Evolutionary conservation across 2,888 invertebrate species (phyloP).

Genomic region (Megaustenia siamemsis): DNA sequence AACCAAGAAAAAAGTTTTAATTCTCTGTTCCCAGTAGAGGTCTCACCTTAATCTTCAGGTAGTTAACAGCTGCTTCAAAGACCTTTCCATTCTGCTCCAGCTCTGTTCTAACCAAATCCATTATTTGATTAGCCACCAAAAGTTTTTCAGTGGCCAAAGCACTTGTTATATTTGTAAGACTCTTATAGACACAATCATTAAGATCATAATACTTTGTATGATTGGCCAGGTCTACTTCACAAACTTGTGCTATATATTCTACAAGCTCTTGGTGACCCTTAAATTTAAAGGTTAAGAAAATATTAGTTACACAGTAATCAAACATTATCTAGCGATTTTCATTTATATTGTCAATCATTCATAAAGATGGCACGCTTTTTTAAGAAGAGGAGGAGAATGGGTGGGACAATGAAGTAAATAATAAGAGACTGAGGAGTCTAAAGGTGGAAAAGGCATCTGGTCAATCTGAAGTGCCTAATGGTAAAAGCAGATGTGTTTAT

Average conservation of each 20-base stretch:
- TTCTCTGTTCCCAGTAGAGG: too few species aligned
- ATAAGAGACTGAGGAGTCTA: too few species aligned
- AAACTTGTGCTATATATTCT: slow-evolving; percentile 35
- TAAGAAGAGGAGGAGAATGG: too few species aligned
- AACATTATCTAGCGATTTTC: too few species aligned
- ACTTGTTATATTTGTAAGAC: slow-evolving; percentile 57
- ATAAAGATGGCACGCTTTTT: too few species aligned
- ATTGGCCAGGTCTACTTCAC: slow-evolving; percentile 49
- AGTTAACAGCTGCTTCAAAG: slow-evolving; percentile 51
- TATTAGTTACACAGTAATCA: too few species aligned
- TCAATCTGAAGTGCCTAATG: too few species aligned
- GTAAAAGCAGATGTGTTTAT: too few species aligned
- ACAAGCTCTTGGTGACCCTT: slow-evolving; percentile 54
- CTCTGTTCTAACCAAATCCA: slow-evolving; percentile 38
- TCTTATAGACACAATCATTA: slow-evolving; percentile 52
- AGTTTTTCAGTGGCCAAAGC: slow-evolving; percentile 57
- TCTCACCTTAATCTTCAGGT: slow-evolving; percentile 57
- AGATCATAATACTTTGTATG: slow-evolving; percentile 50
- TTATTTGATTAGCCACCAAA: slow-evolving; percentile 28
- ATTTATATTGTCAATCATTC: too few species aligned
- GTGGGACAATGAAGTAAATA: too few species aligned
- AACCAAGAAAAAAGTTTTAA: too few species aligned
- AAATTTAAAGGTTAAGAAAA: not conserved
- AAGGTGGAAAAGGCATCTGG: too few species aligned
- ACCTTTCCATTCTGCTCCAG: slow-evolving; percentile 46